A percentile compares a stretch with the other conserved stretches of the same genome.
Evolutionary conservation across 2,113 vertebrate genomes (phyloP).

Genomic region (Neogale vison): DNA sequence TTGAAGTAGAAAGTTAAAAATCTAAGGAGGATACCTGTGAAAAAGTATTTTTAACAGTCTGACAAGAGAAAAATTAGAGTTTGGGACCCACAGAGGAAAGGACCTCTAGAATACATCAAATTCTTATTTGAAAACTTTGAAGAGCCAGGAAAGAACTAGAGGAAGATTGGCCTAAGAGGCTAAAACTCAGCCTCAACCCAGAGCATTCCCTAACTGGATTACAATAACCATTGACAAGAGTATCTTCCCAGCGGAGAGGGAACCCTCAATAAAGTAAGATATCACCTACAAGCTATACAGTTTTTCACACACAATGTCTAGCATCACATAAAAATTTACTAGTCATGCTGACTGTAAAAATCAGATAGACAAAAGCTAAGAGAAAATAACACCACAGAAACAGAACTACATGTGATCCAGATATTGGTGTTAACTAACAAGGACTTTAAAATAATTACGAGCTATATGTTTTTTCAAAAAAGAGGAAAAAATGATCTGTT

Average conservation of each 20-base stretch:
- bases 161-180: background rate
- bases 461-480: background rate
- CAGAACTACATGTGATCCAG: background rate
- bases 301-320: background rate
- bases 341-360: background rate
- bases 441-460: background rate
- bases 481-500: background rate
- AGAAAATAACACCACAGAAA: background rate
- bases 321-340: background rate
- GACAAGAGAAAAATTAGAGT: background rate
- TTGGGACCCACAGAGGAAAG: background rate
- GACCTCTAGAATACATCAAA: background rate
- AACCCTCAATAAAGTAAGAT: background rate
- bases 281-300: background rate
- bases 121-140: background rate
- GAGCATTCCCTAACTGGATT: background rate
- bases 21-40: background rate
- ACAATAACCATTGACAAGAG: background rate
- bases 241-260: background rate
- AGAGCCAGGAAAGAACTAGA: background rate
- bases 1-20: background rate
- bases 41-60: background rate
- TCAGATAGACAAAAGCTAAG: background rate
- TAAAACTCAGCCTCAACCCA: background rate
- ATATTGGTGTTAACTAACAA: background rate